Base-by-base conservation (phyloP, 2,113 vertebrate genomes). In the Syrmaticus mikado region DNA sequence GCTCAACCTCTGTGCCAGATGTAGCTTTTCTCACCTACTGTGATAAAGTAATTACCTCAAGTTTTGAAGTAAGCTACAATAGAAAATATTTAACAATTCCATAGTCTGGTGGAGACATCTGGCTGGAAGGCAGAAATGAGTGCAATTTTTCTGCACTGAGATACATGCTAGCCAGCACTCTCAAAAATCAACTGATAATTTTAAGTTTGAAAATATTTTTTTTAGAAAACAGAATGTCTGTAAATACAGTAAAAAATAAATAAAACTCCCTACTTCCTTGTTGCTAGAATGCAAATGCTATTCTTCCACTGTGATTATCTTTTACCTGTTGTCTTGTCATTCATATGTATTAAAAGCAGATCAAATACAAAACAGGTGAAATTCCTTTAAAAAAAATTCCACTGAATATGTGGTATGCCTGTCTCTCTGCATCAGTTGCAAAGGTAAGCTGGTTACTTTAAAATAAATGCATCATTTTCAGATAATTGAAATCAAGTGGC, bases 51-150 rank as follows among this genome's bases (percentile, higher is more conserved):
- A 93, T 95, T 92, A 96, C 57, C 77, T 89, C 8, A 87, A 48
- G 50, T 58, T 95, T 85, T 90, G 76, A 95, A 95, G 48, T 86
- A 40, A 80, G 43, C 41, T 85, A 46, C 36, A 75, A 92, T 34
- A 78, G 40, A 58, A 90, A 82, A 50, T 84, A 89, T 82, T 66
- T 76, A 92, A 93, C 65, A 61, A 85, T 96, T 94, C 65, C 55
- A 40, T 81, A 96, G 90, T 94, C 79, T 84, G 85, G 89, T 92
- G 91, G 92, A 93, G 87, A 86, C 76, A 92, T 92, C 95, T 93
- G 94, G 41, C 73, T 94, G 87, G 85, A 94, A 96, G 87, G 52
- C 32, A 82, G 72, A 85, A 92, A 95, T 92, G n/a, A 85, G 78
- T 67, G 43, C 22, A 77, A 91, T 87, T 87, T 89, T 89, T 73